phyloP scores from a whole-genome alignment of 2,113 vertebrate genomes.

The Gymnogyps californianus region DNA sequence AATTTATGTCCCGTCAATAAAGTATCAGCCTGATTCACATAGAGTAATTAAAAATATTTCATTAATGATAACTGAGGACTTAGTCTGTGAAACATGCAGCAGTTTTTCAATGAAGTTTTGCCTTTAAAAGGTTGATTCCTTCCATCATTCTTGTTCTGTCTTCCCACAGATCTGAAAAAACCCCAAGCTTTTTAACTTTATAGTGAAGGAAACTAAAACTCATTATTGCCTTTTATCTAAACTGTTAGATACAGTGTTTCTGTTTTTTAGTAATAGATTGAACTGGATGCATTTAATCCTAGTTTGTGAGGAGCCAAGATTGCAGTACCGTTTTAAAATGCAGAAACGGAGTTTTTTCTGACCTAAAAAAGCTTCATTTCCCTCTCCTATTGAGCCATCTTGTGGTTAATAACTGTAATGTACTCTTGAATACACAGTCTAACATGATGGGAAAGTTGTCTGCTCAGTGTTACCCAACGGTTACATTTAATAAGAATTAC shows the following conservation, averaged over 20 bases:
- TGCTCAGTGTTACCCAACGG: not conserved
- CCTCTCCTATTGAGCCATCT: conserved; percentile 68
- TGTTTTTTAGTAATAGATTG: not conserved
- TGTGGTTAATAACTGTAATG: conserved; percentile 57
- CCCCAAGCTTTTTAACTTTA: not conserved
- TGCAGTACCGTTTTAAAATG: not conserved
- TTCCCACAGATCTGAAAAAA: not conserved
- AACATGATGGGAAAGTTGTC: not conserved
- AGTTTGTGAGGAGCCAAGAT: not conserved
- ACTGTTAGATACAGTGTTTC: not conserved
- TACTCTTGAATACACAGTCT: not conserved
- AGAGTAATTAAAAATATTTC: not conserved
- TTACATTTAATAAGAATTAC: not conserved
- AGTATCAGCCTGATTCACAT: not conserved
- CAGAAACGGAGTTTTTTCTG: not conserved
- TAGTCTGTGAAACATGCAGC: not conserved
- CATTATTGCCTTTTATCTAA: not conserved
- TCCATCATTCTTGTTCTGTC: not conserved
- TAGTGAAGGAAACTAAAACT: not conserved
- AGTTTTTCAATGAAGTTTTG: not conserved
- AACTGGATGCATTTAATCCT: not conserved
- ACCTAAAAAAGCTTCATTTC: not conserved
- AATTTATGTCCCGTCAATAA: not conserved
- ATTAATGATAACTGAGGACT: not conserved
- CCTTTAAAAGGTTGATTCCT: not conserved